Base-by-base conservation (phyloP, 1,140 invertebrate genomes). In the Carposina sasakii region DNA sequence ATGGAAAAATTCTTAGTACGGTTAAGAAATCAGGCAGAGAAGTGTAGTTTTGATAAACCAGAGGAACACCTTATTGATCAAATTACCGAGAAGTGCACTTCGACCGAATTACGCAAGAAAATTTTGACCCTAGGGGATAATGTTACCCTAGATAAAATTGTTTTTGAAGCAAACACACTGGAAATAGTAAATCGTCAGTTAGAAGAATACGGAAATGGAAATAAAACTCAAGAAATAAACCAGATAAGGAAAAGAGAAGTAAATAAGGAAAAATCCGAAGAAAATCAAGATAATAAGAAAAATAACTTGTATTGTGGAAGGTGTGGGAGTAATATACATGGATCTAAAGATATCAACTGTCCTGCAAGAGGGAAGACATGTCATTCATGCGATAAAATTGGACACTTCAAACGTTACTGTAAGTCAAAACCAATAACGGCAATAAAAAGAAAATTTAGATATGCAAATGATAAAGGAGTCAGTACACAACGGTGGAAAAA, bases 311-410 rank as follows among this genome's bases (percentile, higher is more conserved):
- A 19, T 19, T 41, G 47, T n/a, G 16, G 12, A 2, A 23, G 46
- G 28, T 48, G 46, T 26, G 34, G 46, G 4, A 24, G 8, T 17
- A 6, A 1, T 12, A 23, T 1, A 17, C 46, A 48, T 19, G 17
- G 3, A 3, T 3, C 21, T 19, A 2, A 37, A 16, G 24, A 39
- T 15, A 1, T 15, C 15, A 34, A 22, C 3, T 49, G 47, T 21
- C 47, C 47, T 13, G 47, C 47, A 21, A 26, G 12, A 12, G 20
- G 19, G 2, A 42, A 43, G 13, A 43, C 42, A 24, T 51, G 48
- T 37, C 9, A 34, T 24, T 10, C 2, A 24, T 51, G 48, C 23
- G 48, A 40, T 15, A 33, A 43, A 23, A 8, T 43, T 16, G 48
- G 48, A 1, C 48, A 51, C 17, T 51, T 16, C 19, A 24, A 26